Evolutionary conservation across 2,797 vertebrate species (phyloP).

Genomic region (Hozukius guyotensis): DNA sequence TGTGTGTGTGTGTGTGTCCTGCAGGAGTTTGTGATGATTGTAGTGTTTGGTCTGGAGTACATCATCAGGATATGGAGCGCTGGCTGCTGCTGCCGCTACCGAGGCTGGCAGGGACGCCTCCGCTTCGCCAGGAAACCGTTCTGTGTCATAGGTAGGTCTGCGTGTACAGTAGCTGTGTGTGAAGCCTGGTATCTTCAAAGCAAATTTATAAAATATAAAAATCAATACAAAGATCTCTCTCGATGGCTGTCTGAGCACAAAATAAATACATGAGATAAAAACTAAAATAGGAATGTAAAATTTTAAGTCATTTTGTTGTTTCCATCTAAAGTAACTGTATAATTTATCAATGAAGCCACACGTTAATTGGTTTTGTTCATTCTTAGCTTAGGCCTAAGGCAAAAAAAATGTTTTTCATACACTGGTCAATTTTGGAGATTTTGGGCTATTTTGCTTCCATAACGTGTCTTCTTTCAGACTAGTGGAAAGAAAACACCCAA

Average conservation of each 20-base stretch:
- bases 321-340: too few species aligned
- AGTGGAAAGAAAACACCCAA: too few species aligned
- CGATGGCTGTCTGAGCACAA: not conserved
- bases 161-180: not conserved
- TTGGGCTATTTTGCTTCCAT: too few species aligned
- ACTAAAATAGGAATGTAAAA: not conserved
- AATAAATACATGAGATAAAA: not conserved
- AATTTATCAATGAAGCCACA: too few species aligned
- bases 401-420: too few species aligned
- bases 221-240: not conserved
- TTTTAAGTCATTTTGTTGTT: not conserved
- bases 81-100: slow-evolving; percentile 97
- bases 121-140: slow-evolving; percentile 97
- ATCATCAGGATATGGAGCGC: slow-evolving; percentile 98
- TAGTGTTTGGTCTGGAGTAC: slow-evolving; percentile 99
- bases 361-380: not conserved
- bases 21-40: slow-evolving; percentile 99
- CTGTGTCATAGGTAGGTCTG: slow-evolving; percentile 93
- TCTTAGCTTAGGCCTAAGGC: not conserved
- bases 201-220: not conserved
- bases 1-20: slow-evolving; percentile 20
- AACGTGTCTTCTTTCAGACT: too few species aligned
- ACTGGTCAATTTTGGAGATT: too few species aligned
- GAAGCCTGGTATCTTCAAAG: not conserved
- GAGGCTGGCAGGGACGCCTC: slow-evolving; percentile 98